Conservation (phyloP, 2,888 invertebrate genomes). For the Epinotia bilunana region DNA sequence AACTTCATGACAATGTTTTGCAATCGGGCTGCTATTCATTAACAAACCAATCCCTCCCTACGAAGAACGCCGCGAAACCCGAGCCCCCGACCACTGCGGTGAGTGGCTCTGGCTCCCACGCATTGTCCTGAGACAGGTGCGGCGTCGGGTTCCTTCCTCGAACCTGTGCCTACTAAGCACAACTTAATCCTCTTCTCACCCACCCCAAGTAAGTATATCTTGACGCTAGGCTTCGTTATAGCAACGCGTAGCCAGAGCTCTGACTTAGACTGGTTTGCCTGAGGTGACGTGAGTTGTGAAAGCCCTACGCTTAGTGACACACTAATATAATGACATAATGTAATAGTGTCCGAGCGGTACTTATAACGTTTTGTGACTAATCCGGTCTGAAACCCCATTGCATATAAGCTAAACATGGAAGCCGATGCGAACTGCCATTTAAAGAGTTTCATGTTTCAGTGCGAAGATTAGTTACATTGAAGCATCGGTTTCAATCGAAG, state of each 20-base stretch:
- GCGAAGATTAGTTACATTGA: background rate
- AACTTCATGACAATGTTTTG: too few relatives aligned
- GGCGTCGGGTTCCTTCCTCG: constrained; percentile 3
- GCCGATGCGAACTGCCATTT: constrained; percentile 5
- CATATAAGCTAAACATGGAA: background rate
- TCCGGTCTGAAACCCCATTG: background rate
- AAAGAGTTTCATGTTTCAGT: background rate
- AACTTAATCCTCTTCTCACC: too few relatives aligned
- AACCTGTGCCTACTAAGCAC: background rate
- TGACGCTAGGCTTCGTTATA: too few relatives aligned
- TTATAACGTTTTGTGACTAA: background rate
- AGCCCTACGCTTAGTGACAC: too few relatives aligned
- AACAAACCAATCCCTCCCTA: background rate
- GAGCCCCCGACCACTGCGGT: constrained; percentile 6
- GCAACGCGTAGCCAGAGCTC: too few relatives aligned
- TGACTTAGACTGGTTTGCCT: too few relatives aligned
- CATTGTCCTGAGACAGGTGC: constrained; percentile 1
- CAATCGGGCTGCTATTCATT: background rate
- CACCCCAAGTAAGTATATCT: too few relatives aligned
- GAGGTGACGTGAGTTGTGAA: too few relatives aligned
- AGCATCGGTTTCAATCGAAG: background rate
- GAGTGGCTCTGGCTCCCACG: constrained; percentile 13
- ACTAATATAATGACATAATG: background rate
- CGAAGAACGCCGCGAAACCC: constrained; percentile 10
- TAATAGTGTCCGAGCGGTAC: background rate